Evolutionary conservation across 2,113 vertebrate species (phyloP), one percentile per base, ranked within the genome.

Genomic region (Dipodomys merriami): DNA sequence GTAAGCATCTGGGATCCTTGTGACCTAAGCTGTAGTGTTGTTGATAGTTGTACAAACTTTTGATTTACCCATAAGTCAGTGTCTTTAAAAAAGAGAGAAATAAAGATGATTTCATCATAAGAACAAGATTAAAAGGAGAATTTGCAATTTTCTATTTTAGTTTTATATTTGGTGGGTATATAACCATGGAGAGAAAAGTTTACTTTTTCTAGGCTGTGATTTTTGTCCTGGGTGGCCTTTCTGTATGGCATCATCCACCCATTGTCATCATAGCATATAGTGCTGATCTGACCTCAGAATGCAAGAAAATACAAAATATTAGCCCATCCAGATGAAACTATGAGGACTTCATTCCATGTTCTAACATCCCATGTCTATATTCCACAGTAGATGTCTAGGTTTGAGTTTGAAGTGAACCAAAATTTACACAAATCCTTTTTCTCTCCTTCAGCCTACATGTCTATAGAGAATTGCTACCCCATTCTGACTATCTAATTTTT

Each of bases 381-480:
- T 78, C 33, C 80, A 1, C 62, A 13, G 30, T 10, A 83, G 6
- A 62, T 65, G 69, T 30, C n/a, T 85, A 15, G 25, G 25, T 62
- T 90, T 93, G 65, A 88, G 83, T 80, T 76, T 88, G 15, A 13
- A 64, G 25, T 44, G 86, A 94, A 73, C 7, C 62, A 60, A 80
- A 19, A 25, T 62, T 85, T 88, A 83, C 53, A 44, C 69, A 46
- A 83, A 73, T 74, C 11, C 27, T 53, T 39, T 78, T 73, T 81
- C 39, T 90, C 39, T 46, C 44, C 7, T 18, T 92, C 20, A 72
- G 4, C 25, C 46, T 74, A 91, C 81, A 49, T 44, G 10, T 76
- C 0, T 46, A 22, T 33, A 16, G 4, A 76, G 15, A 91, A 90
- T 69, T 74, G 13, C 6, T 77, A 20, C 1, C 6, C 25, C 5